phyloP scores from a whole-genome alignment of 2,888 invertebrate species.

The Cryptocephalus moraei region DNA sequence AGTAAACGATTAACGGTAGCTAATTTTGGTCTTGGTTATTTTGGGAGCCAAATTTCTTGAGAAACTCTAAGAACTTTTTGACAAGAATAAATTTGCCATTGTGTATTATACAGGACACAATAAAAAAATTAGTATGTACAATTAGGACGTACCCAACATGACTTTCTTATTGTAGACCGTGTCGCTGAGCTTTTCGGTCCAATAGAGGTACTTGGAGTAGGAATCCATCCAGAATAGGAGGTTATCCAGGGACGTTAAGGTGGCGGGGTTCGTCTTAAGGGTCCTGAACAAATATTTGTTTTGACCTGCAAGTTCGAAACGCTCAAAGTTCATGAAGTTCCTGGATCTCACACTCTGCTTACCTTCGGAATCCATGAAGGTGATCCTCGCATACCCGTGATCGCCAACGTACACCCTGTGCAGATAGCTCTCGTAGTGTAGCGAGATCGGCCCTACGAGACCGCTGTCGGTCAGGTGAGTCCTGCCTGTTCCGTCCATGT shows the following conservation, averaged over 20 bases:
- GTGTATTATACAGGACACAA: too few species aligned
- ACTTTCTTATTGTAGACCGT: slow-evolving; percentile 32
- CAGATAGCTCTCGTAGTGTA: slow-evolving; percentile 46
- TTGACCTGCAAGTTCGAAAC: slow-evolving; percentile 24
- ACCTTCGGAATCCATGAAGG: slow-evolving; percentile 53
- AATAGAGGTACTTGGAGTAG: slow-evolving; percentile 48
- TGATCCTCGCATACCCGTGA: slow-evolving; percentile 53
- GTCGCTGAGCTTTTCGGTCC: slow-evolving; percentile 43
- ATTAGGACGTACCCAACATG: slow-evolving; percentile 29
- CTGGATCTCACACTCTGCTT: too few species aligned
- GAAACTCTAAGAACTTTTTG: too few species aligned
- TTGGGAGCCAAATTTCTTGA: too few species aligned
- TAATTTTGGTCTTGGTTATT: too few species aligned
- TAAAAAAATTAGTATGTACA: too few species aligned
- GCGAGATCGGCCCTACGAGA: slow-evolving; percentile 44
- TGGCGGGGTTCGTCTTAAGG: slow-evolving; percentile 38
- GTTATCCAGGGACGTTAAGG: slow-evolving; percentile 49
- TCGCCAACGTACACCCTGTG: slow-evolving; percentile 59
- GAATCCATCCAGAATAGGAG: slow-evolving; percentile 62
- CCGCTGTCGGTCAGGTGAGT: slow-evolving; percentile 36
- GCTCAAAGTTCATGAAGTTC: too few species aligned
- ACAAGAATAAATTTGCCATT: too few species aligned
- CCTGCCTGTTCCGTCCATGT: slow-evolving; percentile 54
- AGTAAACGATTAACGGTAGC: too few species aligned
- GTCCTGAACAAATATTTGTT: slow-evolving; percentile 34